Evolutionary conservation across 2,797 vertebrate species (phyloP).

Genomic region (Helarctos malayanus): DNA sequence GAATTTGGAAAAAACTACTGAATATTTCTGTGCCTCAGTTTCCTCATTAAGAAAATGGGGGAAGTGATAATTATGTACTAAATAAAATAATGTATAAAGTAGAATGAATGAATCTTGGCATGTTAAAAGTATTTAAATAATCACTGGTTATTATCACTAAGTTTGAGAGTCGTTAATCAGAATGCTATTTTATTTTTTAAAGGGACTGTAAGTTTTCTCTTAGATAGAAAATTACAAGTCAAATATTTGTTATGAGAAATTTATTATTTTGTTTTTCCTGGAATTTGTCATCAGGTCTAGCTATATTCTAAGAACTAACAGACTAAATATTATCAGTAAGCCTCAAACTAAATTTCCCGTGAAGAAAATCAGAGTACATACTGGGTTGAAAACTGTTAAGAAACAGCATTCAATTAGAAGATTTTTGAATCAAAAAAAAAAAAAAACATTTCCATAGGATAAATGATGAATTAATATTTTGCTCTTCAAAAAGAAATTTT

Average conservation of each 20-base stretch:
- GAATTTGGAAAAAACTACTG: constrained; percentile 9
- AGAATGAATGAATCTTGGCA: neutral
- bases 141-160: neutral
- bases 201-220: neutral
- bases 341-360: neutral
- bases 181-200: constrained; percentile 16
- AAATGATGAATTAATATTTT: constrained; percentile 38
- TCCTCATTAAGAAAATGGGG: neutral
- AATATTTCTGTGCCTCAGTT: neutral
- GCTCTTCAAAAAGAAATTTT: neutral
- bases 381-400: neutral
- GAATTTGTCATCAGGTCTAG: neutral
- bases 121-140: constrained; percentile 15
- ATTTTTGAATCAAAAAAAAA: neutral
- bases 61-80: neutral
- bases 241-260: constrained; percentile 11
- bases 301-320: constrained; percentile 45
- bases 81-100: neutral
- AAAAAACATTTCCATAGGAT: neutral
- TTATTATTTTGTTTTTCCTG: constrained; percentile 29
- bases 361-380: neutral
- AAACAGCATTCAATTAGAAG: constrained; percentile 5
- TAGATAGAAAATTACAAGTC: neutral
- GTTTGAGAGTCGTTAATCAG: neutral
- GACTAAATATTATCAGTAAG: constrained; percentile 7